Evolutionary conservation across 2,797 vertebrate genomes (phyloP), one percentile per base, ranked within the genome.

Genomic region (Calcarius lapponicus): DNA sequence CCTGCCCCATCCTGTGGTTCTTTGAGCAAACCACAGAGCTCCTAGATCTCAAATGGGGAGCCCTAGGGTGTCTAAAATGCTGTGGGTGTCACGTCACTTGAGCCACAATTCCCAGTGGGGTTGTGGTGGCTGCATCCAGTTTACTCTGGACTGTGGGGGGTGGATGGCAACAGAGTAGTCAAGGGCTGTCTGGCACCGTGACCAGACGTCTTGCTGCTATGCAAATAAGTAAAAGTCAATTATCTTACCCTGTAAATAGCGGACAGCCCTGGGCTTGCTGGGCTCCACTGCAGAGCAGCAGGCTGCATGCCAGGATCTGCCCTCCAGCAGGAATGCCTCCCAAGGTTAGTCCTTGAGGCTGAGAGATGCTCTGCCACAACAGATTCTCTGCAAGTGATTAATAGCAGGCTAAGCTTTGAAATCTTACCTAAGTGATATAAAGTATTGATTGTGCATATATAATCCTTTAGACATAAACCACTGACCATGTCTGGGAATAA

Each of bases 321-420:
- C 48, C 48, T 56, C 12, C 10, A 42, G 64, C 34, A 76, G 45
- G 71, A 32, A 76, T 34, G 22, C 42, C 32, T 72, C 36, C 43
- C 79, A 72, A 66, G 84, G 61, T 82, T 50, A 76, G 45, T 71
- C 83, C 78, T 91, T 42, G 54, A 78, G 60, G 60, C 32, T 61
- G 34, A 50, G 40, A 54, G 66, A 67, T 40, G 48, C n/a, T 76
- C 76, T 78, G 54, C 25, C 48, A 61, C 54, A 61, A 61, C 12
- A 78, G 66, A 45, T 61, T 88, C 53, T 67, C 48, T 60, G 17
- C 38, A 45, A 78, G 66, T 34, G 72, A 92, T 60, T 66, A 87
- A 72, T 48, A 66, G 47, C 47, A 38, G 3, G 5, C 32, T 78
- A 72, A 66, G 54, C 60, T 61, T 92, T 20, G 28, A 78, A 88